A percentile compares a stretch with the other conserved stretches of the same genome.
Evolutionary conservation across 2,888 invertebrate genomes (phyloP).

Genomic region (Catonia carolina): DNA sequence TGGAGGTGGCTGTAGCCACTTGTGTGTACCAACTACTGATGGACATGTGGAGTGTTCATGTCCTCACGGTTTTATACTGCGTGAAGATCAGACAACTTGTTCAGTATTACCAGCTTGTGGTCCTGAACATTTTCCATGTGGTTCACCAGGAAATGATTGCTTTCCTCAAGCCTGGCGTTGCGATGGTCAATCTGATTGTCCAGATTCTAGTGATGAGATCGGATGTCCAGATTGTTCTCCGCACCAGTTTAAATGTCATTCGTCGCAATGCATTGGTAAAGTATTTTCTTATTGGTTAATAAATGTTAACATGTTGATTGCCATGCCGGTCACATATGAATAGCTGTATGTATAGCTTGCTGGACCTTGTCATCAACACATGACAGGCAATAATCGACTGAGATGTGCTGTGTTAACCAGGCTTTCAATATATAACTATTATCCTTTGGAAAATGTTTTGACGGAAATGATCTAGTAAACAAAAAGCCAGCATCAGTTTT

Average conservation of each 20-base stretch:
- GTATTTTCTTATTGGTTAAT: too few relatives aligned
- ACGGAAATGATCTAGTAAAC: too few relatives aligned
- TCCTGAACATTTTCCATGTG: slow-evolving; percentile 64
- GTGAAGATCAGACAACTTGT: slow-evolving; percentile 50
- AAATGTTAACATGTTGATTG: neutral
- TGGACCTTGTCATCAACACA: too few relatives aligned
- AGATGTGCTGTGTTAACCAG: too few relatives aligned
- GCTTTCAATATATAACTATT: too few relatives aligned
- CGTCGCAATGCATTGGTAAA: slow-evolving; percentile 55
- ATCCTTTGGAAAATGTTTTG: too few relatives aligned
- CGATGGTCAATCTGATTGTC: slow-evolving; percentile 76
- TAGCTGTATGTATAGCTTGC: too few relatives aligned
- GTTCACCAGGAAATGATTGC: slow-evolving; percentile 55
- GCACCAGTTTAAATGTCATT: slow-evolving; percentile 58
- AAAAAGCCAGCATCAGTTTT: too few relatives aligned
- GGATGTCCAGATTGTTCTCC: slow-evolving; percentile 63
- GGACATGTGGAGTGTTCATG: slow-evolving; percentile 59
- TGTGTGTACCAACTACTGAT: slow-evolving; percentile 51
- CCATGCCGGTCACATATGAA: neutral
- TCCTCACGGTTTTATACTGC: slow-evolving; percentile 57
- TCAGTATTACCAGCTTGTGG: slow-evolving; percentile 62
- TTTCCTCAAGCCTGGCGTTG: slow-evolving; percentile 66
- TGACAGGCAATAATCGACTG: too few relatives aligned
- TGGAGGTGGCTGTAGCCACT: slow-evolving; percentile 59
- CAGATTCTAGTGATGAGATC: slow-evolving; percentile 74